These are phyloP conservation scores for Plutomurus gul DNA, from an alignment of 1,140 invertebrate species.

Conservation along the genomic window DNA sequence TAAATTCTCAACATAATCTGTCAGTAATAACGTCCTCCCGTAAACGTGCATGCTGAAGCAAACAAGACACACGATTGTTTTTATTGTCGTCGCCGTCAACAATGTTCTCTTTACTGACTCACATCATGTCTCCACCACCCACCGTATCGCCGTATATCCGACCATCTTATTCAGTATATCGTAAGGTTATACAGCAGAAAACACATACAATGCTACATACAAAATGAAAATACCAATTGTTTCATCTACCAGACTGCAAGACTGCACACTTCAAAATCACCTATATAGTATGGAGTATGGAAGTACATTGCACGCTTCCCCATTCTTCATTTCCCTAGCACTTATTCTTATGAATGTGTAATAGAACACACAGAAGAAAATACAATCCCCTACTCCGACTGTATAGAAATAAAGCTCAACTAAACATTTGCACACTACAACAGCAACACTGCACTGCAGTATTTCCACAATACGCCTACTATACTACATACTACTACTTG, in stretches of 20 bases:
- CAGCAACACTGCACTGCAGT: slow-evolving; percentile 12
- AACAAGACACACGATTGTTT: neutral
- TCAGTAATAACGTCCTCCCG: neutral
- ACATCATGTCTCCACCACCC: too few species aligned
- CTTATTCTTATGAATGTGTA: too few species aligned
- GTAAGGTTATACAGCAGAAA: too few species aligned
- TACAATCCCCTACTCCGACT: too few species aligned
- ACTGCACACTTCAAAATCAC: neutral
- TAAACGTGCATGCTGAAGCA: neutral
- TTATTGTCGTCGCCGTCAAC: neutral
- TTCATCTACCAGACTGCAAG: neutral
- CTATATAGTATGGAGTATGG: too few species aligned
- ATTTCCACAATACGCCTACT: neutral
- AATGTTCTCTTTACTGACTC: neutral
- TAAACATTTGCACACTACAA: neutral
- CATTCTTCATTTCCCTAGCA: too few species aligned
- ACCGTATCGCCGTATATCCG: too few species aligned
- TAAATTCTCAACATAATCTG: slow-evolving; percentile 15
- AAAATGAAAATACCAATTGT: slow-evolving; percentile 14
- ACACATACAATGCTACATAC: too few species aligned
- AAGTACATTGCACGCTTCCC: neutral
- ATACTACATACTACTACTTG: neutral
- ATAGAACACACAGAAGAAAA: too few species aligned
- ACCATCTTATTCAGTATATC: too few species aligned
- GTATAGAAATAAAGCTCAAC: neutral